A percentile compares a stretch with the other conserved stretches of the same genome.
Conservation (phyloP, 2,113 vertebrate species). For the Struthidea cinerea region DNA sequence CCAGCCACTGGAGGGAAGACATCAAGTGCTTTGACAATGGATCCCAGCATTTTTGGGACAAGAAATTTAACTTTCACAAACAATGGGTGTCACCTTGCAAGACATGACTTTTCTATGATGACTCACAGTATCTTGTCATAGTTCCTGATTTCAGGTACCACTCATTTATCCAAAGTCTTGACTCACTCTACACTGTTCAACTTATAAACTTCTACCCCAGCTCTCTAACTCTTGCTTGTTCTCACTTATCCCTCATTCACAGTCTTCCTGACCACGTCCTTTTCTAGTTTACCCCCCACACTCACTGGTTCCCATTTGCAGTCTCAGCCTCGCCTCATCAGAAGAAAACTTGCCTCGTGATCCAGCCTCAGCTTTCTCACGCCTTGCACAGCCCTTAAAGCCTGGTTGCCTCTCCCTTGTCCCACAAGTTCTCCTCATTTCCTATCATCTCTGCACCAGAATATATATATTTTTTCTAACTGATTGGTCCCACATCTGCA, state of each 20-base stretch:
- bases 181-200: not conserved
- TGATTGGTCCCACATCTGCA: not conserved
- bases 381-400: not conserved
- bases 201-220: not conserved
- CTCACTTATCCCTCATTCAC: not conserved
- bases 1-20: not conserved
- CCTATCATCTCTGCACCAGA: not conserved
- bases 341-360: not conserved
- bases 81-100: not conserved
- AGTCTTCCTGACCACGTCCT: not conserved
- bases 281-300: not conserved
- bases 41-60: not conserved
- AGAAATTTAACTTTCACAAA: not conserved
- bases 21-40: not conserved
- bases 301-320: not conserved
- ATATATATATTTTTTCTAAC: not conserved
- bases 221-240: not conserved
- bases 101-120: not conserved
- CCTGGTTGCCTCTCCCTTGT: not conserved
- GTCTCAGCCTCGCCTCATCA: not conserved
- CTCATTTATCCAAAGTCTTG: not conserved
- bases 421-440: not conserved
- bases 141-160: not conserved
- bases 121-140: not conserved
- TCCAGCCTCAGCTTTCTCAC: not conserved